These are phyloP conservation scores for Indicator maculatus DNA, from an alignment of 2,113 vertebrate genomes.

Conservation along the genomic window DNA sequence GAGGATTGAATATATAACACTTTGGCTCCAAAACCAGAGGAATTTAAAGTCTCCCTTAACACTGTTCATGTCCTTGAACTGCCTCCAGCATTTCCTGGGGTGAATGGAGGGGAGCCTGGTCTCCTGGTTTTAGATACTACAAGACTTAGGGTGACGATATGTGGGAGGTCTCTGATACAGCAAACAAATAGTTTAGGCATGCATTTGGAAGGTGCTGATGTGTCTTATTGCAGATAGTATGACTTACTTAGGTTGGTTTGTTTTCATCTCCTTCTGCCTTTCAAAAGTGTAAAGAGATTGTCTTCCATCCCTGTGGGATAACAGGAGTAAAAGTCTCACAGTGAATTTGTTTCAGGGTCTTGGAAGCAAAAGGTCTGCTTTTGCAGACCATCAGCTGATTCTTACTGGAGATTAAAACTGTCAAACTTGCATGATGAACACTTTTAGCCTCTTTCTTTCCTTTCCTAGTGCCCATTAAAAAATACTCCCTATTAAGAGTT, in stretches of 20 bases:
- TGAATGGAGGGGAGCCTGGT: background rate
- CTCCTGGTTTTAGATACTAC: background rate
- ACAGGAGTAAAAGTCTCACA: background rate
- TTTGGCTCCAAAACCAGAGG: background rate
- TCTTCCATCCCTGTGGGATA: background rate
- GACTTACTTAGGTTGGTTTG: background rate
- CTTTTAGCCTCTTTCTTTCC: background rate
- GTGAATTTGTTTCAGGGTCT: background rate
- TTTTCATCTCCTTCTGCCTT: constrained; percentile 6
- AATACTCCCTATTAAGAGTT: background rate
- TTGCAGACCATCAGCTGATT: background rate
- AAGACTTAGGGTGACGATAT: background rate
- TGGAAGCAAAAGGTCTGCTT: background rate
- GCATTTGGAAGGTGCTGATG: background rate
- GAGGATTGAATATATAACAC: background rate
- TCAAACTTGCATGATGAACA: rapidly evolving
- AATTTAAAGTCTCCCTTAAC: background rate
- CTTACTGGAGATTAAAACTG: background rate
- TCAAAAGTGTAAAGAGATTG: background rate
- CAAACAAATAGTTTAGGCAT: background rate
- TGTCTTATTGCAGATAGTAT: background rate
- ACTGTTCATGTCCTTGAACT: background rate
- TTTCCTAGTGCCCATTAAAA: background rate
- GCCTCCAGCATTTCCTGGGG: background rate
- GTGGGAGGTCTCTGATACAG: background rate